A percentile compares a stretch with the other conserved stretches of the same genome.
Evolutionary conservation across 1,140 invertebrate genomes (phyloP).

Genomic region (Hylyphantes graminicola): DNA sequence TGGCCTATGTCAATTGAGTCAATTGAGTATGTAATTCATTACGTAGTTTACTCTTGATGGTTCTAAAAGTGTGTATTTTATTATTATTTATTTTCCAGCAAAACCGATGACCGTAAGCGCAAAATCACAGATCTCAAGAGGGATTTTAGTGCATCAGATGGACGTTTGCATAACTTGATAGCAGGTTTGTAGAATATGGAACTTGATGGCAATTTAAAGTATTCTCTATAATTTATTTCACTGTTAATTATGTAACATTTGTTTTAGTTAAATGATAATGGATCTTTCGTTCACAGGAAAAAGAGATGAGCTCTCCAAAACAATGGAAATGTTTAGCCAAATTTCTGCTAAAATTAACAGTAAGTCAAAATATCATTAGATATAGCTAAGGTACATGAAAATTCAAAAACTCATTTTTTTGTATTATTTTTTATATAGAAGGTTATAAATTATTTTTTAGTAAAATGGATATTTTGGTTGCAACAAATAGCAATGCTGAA

Average conservation of each 20-base stretch:
- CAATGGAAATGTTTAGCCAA: slow-evolving; percentile 85
- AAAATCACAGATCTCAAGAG: slow-evolving; percentile 34
- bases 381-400: no score
- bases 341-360: slow-evolving; percentile 80
- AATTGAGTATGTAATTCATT: neutral
- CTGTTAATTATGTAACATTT: neutral
- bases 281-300: slow-evolving; percentile 72
- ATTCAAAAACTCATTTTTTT: no score
- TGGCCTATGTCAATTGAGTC: neutral
- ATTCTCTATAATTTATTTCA: neutral
- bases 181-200: neutral
- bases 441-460: no score
- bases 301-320: slow-evolving; percentile 87
- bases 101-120: slow-evolving; percentile 33
- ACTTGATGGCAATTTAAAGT: neutral
- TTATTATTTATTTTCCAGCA: slow-evolving; percentile 13
- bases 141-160: slow-evolving; percentile 35
- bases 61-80: neutral
- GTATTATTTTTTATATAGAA: no score
- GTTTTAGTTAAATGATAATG: neutral
- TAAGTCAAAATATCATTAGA: slow-evolving; percentile 51
- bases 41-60: neutral
- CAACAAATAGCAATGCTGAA: no score
- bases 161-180: slow-evolving; percentile 14
- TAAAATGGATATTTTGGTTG: no score